phyloP scores from a whole-genome alignment of 2,113 vertebrate genomes.

The Loxodonta africana region DNA sequence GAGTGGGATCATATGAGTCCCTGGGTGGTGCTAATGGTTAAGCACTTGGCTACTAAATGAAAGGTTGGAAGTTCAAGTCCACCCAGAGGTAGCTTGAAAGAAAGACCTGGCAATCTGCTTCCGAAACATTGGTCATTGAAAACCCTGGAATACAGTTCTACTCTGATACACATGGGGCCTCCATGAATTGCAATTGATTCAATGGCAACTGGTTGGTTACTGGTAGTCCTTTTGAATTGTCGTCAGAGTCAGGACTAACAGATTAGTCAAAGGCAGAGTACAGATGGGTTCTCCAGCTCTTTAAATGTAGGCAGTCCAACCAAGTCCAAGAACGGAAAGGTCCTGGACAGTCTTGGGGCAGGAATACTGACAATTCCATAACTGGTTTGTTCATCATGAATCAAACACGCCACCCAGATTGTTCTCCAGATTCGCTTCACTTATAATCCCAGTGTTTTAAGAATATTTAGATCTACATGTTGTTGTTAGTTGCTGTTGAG shows the following conservation, averaged over 20 bases:
- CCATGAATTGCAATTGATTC: neutral
- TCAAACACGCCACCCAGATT: neutral
- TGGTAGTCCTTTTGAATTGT: neutral
- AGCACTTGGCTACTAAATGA: neutral
- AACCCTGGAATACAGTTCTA: neutral
- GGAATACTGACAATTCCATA: rapidly evolving
- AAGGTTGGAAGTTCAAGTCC: neutral
- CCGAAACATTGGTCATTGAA: neutral
- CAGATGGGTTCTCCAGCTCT: neutral
- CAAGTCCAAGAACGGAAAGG: neutral
- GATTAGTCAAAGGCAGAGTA: neutral
- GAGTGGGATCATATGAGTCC: neutral
- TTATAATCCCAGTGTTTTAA: neutral
- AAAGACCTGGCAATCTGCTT: neutral
- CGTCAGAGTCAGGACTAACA: neutral
- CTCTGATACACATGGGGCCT: neutral
- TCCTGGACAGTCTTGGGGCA: neutral
- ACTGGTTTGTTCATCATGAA: neutral
- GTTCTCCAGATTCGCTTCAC: neutral
- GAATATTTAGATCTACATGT: neutral
- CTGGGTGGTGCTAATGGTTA: neutral
- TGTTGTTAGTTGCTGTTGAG: neutral
- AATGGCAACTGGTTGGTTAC: neutral
- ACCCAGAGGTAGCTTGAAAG: neutral
- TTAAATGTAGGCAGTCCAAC: too few relatives aligned